A percentile compares a stretch with the other conserved stretches of the same genome.
Conservation (phyloP, 2,113 vertebrate species). For the Pogona vitticeps region DNA sequence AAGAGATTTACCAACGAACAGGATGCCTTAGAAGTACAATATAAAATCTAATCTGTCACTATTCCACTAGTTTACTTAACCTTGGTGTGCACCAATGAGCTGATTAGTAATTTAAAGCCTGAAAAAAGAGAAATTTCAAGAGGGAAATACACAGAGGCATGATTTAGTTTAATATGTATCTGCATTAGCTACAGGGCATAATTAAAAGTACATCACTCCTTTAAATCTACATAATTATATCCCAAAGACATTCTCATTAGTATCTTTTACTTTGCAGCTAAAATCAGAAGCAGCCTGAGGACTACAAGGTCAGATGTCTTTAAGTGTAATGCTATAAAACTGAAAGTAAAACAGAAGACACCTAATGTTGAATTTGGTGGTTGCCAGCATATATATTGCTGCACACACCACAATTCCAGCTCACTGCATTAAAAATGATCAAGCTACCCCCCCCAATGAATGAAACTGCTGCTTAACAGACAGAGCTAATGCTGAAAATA, state of each 20-base stretch:
- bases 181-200: constrained; percentile 66
- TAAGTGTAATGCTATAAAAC: constrained; percentile 45
- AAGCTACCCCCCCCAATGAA: not conserved
- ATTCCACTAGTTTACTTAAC: constrained; percentile 61
- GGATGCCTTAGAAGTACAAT: not conserved
- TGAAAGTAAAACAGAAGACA: constrained; percentile 43
- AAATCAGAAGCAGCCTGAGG: constrained; percentile 38
- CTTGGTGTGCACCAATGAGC: constrained; percentile 42
- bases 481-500: not conserved
- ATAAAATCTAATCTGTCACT: constrained; percentile 54
- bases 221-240: constrained; percentile 75
- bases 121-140: constrained; percentile 62
- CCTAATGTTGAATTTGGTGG: not conserved
- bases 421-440: not conserved
- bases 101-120: constrained; percentile 61
- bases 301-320: constrained; percentile 52
- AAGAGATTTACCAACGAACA: not conserved
- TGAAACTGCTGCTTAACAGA: constrained; percentile 8
- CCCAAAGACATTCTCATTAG: constrained; percentile 68
- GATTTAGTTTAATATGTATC: constrained; percentile 61
- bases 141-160: constrained; percentile 59
- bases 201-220: constrained; percentile 70
- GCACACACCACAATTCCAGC: not conserved
- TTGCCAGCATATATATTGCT: not conserved
- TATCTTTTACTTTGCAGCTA: constrained; percentile 57